phyloP scores from a whole-genome alignment of 2,797 vertebrate genomes.

The Cossypha heuglini region DNA sequence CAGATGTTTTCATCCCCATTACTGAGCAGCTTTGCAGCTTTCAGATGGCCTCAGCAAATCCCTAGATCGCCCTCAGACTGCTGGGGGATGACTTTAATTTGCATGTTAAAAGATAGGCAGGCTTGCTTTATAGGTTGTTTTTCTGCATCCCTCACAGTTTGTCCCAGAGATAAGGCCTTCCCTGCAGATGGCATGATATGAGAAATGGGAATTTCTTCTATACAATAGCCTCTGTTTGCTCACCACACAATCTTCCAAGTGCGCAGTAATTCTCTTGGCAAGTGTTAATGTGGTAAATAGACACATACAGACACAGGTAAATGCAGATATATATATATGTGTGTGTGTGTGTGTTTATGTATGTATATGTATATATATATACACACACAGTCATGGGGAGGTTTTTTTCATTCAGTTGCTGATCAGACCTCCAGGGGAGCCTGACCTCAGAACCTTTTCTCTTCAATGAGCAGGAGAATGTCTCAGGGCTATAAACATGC shows the following conservation, averaged over 20 bases:
- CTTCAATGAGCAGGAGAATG: conserved; percentile 30
- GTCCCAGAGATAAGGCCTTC: conserved; percentile 62
- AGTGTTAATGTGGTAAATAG: conserved; percentile 28
- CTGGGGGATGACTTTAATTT: conserved; percentile 84
- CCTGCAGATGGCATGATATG: conserved; percentile 36
- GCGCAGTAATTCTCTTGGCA: conserved; percentile 56
- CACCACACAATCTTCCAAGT: conserved; percentile 45
- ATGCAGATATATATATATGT: background rate
- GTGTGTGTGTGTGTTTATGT: no score
- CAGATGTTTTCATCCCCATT: conserved; percentile 57
- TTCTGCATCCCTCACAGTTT: conserved; percentile 64
- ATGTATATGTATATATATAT: background rate
- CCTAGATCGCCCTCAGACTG: conserved; percentile 79
- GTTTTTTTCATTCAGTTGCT: conserved; percentile 47
- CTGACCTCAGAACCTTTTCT: background rate
- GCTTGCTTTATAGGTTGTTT: conserved; percentile 77
- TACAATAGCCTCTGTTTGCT: conserved; percentile 63
- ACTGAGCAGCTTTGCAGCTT: conserved; percentile 31
- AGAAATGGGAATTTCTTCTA: conserved; percentile 69
- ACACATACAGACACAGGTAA: background rate
- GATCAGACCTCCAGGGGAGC: conserved; percentile 39
- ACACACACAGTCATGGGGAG: background rate
- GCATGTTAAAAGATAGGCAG: conserved; percentile 82
- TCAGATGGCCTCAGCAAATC: conserved; percentile 72
- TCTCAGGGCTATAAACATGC: conserved; percentile 37